Percentiles rank a stretch among this genome's conserved stretches.
Evolutionary conservation across 1,140 invertebrate species (phyloP).

Genomic region (Tribolium madens): DNA sequence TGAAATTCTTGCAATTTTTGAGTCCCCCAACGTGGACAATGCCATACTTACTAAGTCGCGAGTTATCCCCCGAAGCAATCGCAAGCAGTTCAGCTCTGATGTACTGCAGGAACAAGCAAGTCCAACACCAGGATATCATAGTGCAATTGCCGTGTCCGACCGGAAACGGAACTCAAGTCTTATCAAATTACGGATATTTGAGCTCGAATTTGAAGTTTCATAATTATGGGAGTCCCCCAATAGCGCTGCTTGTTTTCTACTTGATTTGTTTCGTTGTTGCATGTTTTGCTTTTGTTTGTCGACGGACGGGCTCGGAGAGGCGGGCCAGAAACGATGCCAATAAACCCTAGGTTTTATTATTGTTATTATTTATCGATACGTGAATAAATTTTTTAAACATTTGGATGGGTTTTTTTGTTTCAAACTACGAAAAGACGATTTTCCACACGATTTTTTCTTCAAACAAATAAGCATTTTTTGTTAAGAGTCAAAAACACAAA

Average conservation of each 20-base stretch:
- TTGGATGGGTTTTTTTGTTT: not conserved
- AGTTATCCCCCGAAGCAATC: conserved; percentile 75
- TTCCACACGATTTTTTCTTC: too few relatives aligned
- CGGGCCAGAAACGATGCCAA: conserved; percentile 48
- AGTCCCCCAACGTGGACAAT: conserved; percentile 84
- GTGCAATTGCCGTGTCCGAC: conserved; percentile 82
- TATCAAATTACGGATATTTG: conserved; percentile 72
- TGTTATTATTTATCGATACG: conserved; percentile 25
- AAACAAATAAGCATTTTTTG: too few relatives aligned
- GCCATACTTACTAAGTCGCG: conserved; percentile 74
- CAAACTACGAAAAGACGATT: too few relatives aligned
- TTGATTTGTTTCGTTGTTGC: conserved; percentile 71
- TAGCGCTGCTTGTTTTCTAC: conserved; percentile 72
- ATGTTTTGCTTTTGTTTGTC: conserved; percentile 72
- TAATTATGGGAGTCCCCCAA: conserved; percentile 70
- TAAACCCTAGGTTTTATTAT: conserved; percentile 46
- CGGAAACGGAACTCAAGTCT: conserved; percentile 80
- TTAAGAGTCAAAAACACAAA: too few relatives aligned
- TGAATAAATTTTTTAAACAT: conserved; percentile 11
- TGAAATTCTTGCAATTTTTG: conserved; percentile 75
- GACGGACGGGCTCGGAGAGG: conserved; percentile 63
- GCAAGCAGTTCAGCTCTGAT: conserved; percentile 69
- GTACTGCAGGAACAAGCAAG: conserved; percentile 78
- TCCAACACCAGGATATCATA: conserved; percentile 85
- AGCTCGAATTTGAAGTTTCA: conserved; percentile 60